Percentiles rank a stretch among this genome's conserved stretches.
Evolutionary conservation across 2,888 invertebrate species (phyloP).

Genomic region (Terebella lapidaria): DNA sequence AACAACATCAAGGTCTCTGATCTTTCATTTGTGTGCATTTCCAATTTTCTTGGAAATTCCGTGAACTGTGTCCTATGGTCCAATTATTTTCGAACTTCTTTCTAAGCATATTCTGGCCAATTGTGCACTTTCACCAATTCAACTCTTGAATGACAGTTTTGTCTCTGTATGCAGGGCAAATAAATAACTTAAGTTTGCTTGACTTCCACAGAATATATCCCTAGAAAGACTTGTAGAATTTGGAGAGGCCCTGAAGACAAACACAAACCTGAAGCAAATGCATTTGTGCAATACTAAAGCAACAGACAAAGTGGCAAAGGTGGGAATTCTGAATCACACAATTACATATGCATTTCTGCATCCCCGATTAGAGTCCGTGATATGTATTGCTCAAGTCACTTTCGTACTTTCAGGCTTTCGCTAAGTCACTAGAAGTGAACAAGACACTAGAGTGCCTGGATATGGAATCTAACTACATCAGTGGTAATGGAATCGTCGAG

Average conservation of each 20-base stretch:
- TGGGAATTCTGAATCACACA: constrained; percentile 29
- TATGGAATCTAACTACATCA: constrained; percentile 95
- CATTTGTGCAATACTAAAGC: constrained; percentile 91
- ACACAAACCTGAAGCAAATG: constrained; percentile 85
- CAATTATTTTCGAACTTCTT: too few species aligned
- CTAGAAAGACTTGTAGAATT: constrained; percentile 81
- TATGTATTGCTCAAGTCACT: background rate
- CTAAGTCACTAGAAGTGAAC: constrained; percentile 62
- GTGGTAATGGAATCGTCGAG: constrained; percentile 79
- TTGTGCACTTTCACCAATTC: too few species aligned
- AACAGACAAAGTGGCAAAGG: constrained; percentile 76
- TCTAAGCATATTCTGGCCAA: too few species aligned
- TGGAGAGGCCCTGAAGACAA: constrained; percentile 79
- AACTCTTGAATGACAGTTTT: background rate
- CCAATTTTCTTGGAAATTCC: too few species aligned
- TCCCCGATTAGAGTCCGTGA: too few species aligned
- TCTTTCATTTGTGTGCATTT: too few species aligned
- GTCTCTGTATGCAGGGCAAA: background rate
- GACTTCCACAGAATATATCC: constrained; percentile 75
- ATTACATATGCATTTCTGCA: background rate
- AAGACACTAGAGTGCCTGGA: constrained; percentile 60
- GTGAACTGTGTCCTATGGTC: too few species aligned
- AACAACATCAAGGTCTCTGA: constrained; percentile 92
- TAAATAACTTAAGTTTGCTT: background rate
- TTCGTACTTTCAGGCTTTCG: constrained; percentile 32